Conservation (phyloP, 2,113 vertebrate species). For the Microtus ochrogaster region DNA sequence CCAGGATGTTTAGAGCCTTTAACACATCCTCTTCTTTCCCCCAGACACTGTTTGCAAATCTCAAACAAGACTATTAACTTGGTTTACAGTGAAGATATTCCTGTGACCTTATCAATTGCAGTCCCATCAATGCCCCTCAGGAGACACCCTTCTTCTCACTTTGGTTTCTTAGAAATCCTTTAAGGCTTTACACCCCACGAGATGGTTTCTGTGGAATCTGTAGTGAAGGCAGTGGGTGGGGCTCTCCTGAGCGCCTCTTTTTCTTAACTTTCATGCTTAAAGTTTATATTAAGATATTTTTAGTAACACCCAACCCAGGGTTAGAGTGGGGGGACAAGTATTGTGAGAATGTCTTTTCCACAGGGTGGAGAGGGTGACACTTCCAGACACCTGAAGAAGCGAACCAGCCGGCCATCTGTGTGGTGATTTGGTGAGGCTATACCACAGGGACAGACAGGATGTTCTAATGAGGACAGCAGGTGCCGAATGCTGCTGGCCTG, state of each 20-base stretch:
- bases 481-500: not conserved
- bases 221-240: not conserved
- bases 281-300: not conserved
- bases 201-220: not conserved
- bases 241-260: not conserved
- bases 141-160: not conserved
- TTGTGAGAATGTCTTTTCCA: not conserved
- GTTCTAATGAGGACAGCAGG: not conserved
- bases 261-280: not conserved
- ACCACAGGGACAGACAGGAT: not conserved
- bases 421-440: too few species aligned
- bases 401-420: not conserved
- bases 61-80: not conserved
- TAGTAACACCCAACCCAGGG: not conserved
- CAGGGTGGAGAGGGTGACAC: not conserved
- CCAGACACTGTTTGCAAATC: not conserved
- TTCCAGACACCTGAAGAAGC: not conserved
- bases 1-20: not conserved
- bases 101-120: not conserved
- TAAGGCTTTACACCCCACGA: not conserved
- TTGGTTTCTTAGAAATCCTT: not conserved
- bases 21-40: not conserved
- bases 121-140: too few species aligned
- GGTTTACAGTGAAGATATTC: not conserved
- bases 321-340: not conserved